Base-by-base conservation (phyloP, 2,797 vertebrate genomes). In the Rhinoraja longicauda region DNA sequence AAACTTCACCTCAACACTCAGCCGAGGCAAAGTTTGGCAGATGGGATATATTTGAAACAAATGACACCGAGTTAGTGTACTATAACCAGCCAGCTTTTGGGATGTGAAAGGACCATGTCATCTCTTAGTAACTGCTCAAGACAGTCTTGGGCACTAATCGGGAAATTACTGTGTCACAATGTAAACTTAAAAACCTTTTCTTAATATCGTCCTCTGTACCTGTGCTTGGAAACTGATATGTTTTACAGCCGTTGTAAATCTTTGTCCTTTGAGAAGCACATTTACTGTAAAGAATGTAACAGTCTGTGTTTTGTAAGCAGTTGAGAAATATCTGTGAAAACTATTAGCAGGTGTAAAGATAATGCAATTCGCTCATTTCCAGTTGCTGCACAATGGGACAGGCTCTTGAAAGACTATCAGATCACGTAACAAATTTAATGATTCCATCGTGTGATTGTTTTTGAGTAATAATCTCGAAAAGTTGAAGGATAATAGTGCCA, bases 211-310 rank as follows among this genome's bases (percentile, higher is more conserved):
- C 67, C 84, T 72, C 70, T 72, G 72, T 72, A 26, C 72, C 17
- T 3, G 17, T 32, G 84, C 59, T 19, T 10, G 19, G 57, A 15
- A n/a, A 88, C 6, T 36, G 19, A 64, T 67, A 36, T n/a, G 62
- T 88, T 88, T 67, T 67, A 88, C 59, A 64, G 84, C 84, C 21
- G 32, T 88, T 86, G 32, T 88, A 88, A 88, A 88, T n/a, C 59
- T 67, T 88, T 88, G 59, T 62, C 84, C 84, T 88, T 32, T 88
- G 84, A 88, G 84, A 26, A n/a, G 17, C n/a, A 8, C 19, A 32
- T 88, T 88, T 88, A 19, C 84, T 67, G 84, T 64, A 86, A 86
- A 88, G 19, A n/a, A 36, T 88, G 62, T 36, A 67, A 88, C 59
- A 67, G 84, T 9, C 84, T 67, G 84, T 67, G 62, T 36, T n/a